A percentile compares a stretch with the other conserved stretches of the same genome.
These are phyloP conservation scores for Rachycentron canadum DNA, from an alignment of 2,797 vertebrate species.

Conservation along the genomic window DNA sequence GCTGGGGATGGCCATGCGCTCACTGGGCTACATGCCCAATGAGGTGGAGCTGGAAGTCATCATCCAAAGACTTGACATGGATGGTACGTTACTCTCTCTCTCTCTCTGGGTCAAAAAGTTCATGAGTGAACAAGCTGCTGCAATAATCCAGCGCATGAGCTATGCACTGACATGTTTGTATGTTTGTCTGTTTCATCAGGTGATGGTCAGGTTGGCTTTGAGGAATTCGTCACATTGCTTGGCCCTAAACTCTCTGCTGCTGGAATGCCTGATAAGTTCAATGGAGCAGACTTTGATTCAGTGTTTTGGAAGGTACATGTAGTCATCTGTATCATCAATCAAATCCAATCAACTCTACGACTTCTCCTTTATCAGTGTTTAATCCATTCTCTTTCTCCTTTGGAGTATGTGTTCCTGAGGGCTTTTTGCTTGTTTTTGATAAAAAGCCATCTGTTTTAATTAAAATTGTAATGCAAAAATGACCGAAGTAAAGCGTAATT, in stretches of 20 bases:
- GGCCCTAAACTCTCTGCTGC: constrained; percentile 95
- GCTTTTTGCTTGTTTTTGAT: constrained; percentile 27
- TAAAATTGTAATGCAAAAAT: constrained; percentile 31
- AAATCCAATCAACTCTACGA: background rate
- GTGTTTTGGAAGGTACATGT: constrained; percentile 97
- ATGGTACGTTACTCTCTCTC: constrained; percentile 83
- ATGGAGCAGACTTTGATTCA: constrained; percentile 95
- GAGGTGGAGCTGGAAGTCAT: constrained; percentile 99
- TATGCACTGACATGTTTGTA: constrained; percentile 12
- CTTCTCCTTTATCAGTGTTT: background rate
- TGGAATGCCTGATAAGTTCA: constrained; percentile 96
- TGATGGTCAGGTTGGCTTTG: constrained; percentile 97
- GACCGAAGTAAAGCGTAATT: constrained; percentile 18
- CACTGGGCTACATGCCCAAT: constrained; percentile 99
- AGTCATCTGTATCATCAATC: constrained; percentile 12
- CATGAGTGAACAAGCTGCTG: background rate
- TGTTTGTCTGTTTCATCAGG: constrained; percentile 80
- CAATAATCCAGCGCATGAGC: background rate
- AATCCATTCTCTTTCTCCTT: constrained; percentile 10
- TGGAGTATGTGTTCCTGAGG: constrained; percentile 13
- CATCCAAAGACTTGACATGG: constrained; percentile 98
- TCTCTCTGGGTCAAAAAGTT: background rate
- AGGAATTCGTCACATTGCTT: constrained; percentile 96
- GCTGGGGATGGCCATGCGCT: constrained; percentile 97
- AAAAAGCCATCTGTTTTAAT: constrained; percentile 43